Evolutionary conservation across 2,797 vertebrate species (phyloP), one percentile per base, ranked within the genome.

Genomic region (Melanotaenia trifasciata): DNA sequence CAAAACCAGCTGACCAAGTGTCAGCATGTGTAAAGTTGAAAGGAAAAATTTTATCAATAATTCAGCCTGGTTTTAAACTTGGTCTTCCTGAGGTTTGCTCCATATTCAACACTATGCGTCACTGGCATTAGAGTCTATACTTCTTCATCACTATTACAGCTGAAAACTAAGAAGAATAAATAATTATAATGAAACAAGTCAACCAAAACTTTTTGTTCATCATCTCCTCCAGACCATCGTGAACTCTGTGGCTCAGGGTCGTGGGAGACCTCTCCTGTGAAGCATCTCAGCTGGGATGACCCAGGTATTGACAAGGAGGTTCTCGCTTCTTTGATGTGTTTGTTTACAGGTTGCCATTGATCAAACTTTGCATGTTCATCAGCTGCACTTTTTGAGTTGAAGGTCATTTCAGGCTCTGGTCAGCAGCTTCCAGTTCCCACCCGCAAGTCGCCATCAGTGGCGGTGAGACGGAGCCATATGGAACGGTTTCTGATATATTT

Each of bases 401-500:
- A 66, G 62, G 56, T 79, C 50, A 51, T 33, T 47, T 4, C 38
- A 16, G 38, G 33, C 38, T 51, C 24, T 33, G 54, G 61, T 65
- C 70, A 70, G 65, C 38, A 30, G 10, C 35, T n/a, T 58, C 14
- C 43, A 4, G 60, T 57, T 69, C 68, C 68, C 71, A 70, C 59
- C 57, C 69, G 72, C 67, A 36, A 66, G 50, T 58, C 43, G 72
- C 68, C 20, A 47, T 2, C 56, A 58, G 72, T 13, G 20, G 35
- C 40, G 60, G 69, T 77, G 56, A 76, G 38, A 64, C 62, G 78
- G 83, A 84, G 58, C 89, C 88, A 81, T 70, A 71, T 74, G 56
- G 59, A 69, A 74, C 79, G 70, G 60, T 53, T 63, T 36, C 74
- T 87, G 84, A 87, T 81, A 79, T 81, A 76, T 87, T 84, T 84